Evolutionary conservation across 2,113 vertebrate genomes (phyloP), one percentile per base, ranked within the genome.

Genomic region (Echinops telfairi): DNA sequence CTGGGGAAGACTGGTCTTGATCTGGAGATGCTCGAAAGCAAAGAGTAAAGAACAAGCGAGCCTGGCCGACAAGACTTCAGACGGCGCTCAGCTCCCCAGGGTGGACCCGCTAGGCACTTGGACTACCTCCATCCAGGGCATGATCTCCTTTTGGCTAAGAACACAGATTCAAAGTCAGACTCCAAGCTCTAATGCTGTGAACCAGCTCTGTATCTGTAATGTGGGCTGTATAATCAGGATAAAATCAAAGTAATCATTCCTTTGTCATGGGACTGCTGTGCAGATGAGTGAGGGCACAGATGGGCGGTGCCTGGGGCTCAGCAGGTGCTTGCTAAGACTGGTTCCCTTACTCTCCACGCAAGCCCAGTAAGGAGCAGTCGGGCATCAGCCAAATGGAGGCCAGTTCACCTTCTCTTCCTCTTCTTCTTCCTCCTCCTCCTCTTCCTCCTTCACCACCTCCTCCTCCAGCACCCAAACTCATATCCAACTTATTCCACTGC

Each of bases 401-500:
- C n/a, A 57, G 23, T 70, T 36, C 83, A 22, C 3, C 10, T 57
- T 16, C 68, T 91, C 33, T 14, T 53, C 47, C 12, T 14, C 40
- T 86, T 25, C 3, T 10, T 57, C 19, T 71, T 91, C 33, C 47
- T 53, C 47, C 12, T 14, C 53, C 83, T 25, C 4, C 8, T 53
- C 23, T 62, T 87, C 33, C 47, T 53, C 12, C 47, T 53, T 2
- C 12, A 2, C 47, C 10, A 2, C 47, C 47, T 14, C 53, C 83
- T 22, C 4, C 14, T 43, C 23, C 68, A 89, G 31, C 47, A 53
- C 12, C 53, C 81, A 12, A 92, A 40, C 40, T 47, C 16, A 88
- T 22, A 16, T 73, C 83, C 71, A 81, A 78, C 62, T 27, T 90
- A n/a, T 68, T 73, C 93, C 66, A 90, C 47, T 76, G n/a, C 25